Base-by-base conservation (phyloP, 2,888 invertebrate species). In the Ommatoiulus sabulosus region DNA sequence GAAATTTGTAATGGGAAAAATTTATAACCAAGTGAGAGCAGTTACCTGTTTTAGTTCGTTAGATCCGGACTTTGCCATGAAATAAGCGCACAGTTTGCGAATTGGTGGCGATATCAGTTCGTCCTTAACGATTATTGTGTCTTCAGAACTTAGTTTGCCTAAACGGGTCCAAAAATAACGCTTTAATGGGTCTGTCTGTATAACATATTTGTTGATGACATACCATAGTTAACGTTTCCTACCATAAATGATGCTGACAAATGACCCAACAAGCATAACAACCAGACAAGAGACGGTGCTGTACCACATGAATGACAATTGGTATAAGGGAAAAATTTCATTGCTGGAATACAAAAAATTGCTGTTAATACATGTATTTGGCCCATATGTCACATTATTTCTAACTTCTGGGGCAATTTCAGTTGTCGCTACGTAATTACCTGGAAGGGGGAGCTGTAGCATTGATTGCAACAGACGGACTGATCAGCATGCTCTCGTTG, bases 271-370 rank as follows among this genome's bases (percentile, higher is more conserved):
- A 0, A 94, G 89, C 35, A 97, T 91, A 0, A 96, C 96, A 0
- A 95, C 94, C 0, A 94, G 87, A 0, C 96, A 94, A 0, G 96
- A 97, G 87, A 96, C 93, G 0, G 96, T 95, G 72, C 96, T 95
- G 89, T 96, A 95, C 96, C 96, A 97, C 92, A 96, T 95, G 92
- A 96, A 97, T 0, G 96, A 96, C 85, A 97, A 91, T 12, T 96
- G 95, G 93, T 96, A 97, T 17, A 96, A 92, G 0, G 96, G 95
- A 92, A 96, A 96, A 86, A 95, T 94, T 87, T n/a, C 63, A 87
- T 57, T 35, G n/a, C 24, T 48, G 46, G 8, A 87, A 46, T 46
- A 48, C 7, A 87, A 46, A 87, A 5, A 17, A 63, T 20, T n/a
- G 17, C 63, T 6, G 63, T 63, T n/a, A 63, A 17, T n/a, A 57